phyloP scores from a whole-genome alignment of 2,797 vertebrate genomes.

The Falco biarmicus region DNA sequence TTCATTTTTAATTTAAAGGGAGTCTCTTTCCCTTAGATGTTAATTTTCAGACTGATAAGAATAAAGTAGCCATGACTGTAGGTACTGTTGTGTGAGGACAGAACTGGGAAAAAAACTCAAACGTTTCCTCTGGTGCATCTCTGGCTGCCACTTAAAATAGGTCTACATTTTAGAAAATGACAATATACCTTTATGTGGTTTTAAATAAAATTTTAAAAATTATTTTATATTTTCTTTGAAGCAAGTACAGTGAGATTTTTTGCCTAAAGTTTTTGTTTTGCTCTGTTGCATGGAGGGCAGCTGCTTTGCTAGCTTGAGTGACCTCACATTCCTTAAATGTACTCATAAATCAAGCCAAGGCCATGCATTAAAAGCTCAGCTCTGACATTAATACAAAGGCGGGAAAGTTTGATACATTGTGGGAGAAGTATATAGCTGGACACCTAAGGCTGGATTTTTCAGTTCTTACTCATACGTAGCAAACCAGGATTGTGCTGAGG shows the following conservation, averaged over 20 bases:
- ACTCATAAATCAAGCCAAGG: conserved; percentile 74
- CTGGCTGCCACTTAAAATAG: neutral
- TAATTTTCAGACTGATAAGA: neutral
- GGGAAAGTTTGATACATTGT: neutral
- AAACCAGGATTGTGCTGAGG: neutral
- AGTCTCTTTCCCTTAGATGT: neutral
- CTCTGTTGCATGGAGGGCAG: conserved; percentile 64
- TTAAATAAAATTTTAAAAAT: conserved; percentile 5
- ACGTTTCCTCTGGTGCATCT: neutral
- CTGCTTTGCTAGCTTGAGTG: conserved; percentile 71
- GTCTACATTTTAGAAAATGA: neutral
- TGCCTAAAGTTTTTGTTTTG: conserved; percentile 64
- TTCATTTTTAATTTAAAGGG: neutral
- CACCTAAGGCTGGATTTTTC: neutral
- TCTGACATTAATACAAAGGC: conserved; percentile 22
- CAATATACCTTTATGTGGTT: neutral
- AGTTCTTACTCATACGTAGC: neutral
- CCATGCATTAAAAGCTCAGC: conserved; percentile 6
- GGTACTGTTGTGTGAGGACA: neutral
- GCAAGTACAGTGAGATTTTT: conserved; percentile 28
- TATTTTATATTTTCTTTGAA: conserved; percentile 42
- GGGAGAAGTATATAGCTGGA: neutral
- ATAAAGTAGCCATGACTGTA: neutral
- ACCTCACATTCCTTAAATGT: conserved; percentile 77
- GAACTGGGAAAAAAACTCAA: neutral